Conservation (phyloP, 2,113 vertebrate species). For the Heteronetta atricapilla region DNA sequence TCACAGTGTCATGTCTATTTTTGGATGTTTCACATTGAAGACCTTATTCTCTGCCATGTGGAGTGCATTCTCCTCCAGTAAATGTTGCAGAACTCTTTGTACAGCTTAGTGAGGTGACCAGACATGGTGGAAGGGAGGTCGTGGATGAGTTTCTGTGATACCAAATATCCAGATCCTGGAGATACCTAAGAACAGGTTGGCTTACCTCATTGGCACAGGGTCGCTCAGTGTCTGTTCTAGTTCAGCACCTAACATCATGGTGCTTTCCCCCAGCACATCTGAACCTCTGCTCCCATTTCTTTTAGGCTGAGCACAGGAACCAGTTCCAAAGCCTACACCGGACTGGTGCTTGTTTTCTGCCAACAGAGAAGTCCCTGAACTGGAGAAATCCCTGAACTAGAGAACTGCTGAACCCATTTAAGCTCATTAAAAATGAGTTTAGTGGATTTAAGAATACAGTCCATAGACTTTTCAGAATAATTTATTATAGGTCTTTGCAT, state of each 20-base stretch:
- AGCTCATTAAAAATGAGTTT: neutral
- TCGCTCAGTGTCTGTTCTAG: neutral
- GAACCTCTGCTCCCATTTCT: neutral
- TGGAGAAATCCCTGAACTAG: neutral
- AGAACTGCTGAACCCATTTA: neutral
- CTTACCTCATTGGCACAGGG: neutral
- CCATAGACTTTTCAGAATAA: neutral
- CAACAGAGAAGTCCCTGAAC: neutral
- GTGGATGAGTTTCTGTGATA: neutral
- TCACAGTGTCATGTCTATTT: neutral
- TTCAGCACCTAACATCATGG: neutral
- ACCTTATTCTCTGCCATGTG: neutral
- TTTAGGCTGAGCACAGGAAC: neutral
- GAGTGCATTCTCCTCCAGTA: neutral
- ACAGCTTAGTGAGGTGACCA: neutral
- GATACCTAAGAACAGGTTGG: neutral
- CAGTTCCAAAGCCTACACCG: neutral
- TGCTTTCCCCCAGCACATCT: neutral
- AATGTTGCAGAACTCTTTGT: neutral
- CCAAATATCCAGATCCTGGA: neutral
- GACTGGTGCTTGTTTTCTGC: neutral
- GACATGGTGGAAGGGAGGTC: neutral
- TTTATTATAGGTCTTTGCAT: neutral
- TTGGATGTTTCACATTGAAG: neutral
- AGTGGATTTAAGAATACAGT: neutral